These are phyloP conservation scores for Syndactyla subalaris DNA, from an alignment of 2,797 vertebrate species.

Conservation along the genomic window DNA sequence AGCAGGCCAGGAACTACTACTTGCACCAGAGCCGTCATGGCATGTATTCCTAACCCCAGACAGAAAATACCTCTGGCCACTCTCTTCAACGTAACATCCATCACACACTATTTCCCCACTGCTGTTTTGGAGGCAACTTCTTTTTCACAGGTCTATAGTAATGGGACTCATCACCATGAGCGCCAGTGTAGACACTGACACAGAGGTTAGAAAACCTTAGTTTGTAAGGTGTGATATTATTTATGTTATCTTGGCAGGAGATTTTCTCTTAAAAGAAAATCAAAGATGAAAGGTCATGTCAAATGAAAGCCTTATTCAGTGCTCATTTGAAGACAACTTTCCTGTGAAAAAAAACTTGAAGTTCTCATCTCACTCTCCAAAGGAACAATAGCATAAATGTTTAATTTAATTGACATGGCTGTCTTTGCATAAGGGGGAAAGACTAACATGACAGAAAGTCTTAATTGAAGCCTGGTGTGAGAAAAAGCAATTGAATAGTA, in stretches of 20 bases:
- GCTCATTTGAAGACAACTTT: neutral
- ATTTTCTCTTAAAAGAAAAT: neutral
- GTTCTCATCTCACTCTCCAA: neutral
- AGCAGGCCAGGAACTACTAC: neutral
- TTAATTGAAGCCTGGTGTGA: neutral
- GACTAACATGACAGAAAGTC: neutral
- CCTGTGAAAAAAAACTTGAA: neutral
- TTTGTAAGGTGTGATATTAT: neutral
- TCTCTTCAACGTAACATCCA: neutral
- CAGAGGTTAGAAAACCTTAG: neutral
- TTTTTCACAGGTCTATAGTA: neutral
- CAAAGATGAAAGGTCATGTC: neutral
- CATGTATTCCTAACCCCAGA: neutral
- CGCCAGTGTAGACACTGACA: neutral
- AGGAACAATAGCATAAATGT: neutral
- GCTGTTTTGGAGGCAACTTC: neutral
- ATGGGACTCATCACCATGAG: neutral
- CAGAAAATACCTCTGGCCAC: neutral
- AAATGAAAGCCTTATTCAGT: neutral
- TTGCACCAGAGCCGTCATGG: neutral
- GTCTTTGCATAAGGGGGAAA: neutral
- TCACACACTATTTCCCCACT: rapidly evolving
- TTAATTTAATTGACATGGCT: neutral
- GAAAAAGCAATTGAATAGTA: neutral
- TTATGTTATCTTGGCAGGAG: neutral